These are phyloP conservation scores for Paralvinella palmiformis DNA, from an alignment of 1,140 invertebrate genomes.

Conservation along the genomic window DNA sequence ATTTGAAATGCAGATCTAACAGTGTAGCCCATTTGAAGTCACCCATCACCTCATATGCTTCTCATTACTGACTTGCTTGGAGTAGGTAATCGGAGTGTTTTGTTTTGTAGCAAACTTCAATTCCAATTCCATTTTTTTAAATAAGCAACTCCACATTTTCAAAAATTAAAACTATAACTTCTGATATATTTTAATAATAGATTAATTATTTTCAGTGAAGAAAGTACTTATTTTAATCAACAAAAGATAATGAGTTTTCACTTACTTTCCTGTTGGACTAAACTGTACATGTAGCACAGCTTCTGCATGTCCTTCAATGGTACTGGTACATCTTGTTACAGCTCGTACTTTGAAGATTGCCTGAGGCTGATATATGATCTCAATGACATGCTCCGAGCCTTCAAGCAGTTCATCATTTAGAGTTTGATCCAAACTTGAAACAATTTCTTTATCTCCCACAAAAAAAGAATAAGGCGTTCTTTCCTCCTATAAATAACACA, in stretches of 20 bases:
- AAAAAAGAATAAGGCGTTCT: constrained; percentile 77
- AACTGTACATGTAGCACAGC: constrained; percentile 89
- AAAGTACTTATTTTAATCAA: neutral
- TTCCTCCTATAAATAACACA: constrained; percentile 35
- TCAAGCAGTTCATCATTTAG: constrained; percentile 58
- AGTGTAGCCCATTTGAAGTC: too few relatives aligned
- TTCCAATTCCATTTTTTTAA: too few relatives aligned
- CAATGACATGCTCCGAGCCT: constrained; percentile 59
- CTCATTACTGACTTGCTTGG: too few relatives aligned
- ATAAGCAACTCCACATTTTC: too few relatives aligned
- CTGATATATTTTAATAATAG: too few relatives aligned
- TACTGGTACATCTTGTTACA: constrained; percentile 58
- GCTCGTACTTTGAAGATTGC: constrained; percentile 75
- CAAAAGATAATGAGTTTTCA: neutral
- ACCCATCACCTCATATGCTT: too few relatives aligned
- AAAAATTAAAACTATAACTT: too few relatives aligned
- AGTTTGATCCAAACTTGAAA: constrained; percentile 63
- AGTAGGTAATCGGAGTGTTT: too few relatives aligned
- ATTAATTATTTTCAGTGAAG: neutral
- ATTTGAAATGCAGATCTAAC: too few relatives aligned
- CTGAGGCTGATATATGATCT: constrained; percentile 94
- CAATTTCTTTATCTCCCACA: constrained; percentile 79
- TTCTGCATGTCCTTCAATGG: constrained; percentile 90
- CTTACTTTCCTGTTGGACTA: constrained; percentile 76
- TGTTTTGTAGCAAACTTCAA: too few relatives aligned